Percentiles rank a stretch among this genome's conserved stretches.
These are phyloP conservation scores for Pterophyllum scalare DNA, from an alignment of 2,113 vertebrate species.

Conservation along the genomic window DNA sequence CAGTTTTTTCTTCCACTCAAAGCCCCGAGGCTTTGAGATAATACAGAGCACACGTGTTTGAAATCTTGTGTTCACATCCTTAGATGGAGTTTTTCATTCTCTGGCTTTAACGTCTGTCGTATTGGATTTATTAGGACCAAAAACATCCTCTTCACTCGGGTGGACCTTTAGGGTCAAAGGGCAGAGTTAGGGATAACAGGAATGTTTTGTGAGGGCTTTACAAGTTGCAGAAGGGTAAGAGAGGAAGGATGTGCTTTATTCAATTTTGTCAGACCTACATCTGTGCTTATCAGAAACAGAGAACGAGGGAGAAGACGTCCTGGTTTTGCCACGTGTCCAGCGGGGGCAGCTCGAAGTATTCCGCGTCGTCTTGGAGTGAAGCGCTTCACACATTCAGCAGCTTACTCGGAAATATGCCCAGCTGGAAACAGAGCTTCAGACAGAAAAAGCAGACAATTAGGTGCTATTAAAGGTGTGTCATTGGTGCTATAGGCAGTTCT, in stretches of 20 bases:
- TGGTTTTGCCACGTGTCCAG: background rate
- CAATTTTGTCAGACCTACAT: constrained; percentile 2
- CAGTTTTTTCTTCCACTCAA: background rate
- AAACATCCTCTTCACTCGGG: constrained; percentile 52
- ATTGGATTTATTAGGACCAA: constrained; percentile 52
- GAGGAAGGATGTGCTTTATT: constrained; percentile 41
- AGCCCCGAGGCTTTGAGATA: background rate
- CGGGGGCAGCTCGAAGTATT: background rate
- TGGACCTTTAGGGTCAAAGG: constrained; percentile 42
- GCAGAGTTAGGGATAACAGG: constrained; percentile 11
- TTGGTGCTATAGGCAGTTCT: background rate
- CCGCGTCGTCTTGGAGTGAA: background rate
- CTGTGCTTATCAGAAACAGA: constrained; percentile 24
- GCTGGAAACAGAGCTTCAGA: background rate
- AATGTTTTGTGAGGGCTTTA: constrained; percentile 6
- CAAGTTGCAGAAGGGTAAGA: constrained; percentile 8
- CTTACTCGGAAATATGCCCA: background rate
- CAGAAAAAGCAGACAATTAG: background rate
- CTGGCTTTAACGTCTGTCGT: constrained; percentile 31
- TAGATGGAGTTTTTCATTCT: background rate
- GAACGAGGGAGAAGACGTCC: background rate
- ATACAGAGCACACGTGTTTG: background rate
- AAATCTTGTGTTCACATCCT: constrained; percentile 7
- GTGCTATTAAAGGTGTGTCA: fast-evolving
- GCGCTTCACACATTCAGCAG: background rate